These are phyloP conservation scores for Aplysia californica DNA, from an alignment of 1,140 invertebrate genomes.

Conservation along the genomic window DNA sequence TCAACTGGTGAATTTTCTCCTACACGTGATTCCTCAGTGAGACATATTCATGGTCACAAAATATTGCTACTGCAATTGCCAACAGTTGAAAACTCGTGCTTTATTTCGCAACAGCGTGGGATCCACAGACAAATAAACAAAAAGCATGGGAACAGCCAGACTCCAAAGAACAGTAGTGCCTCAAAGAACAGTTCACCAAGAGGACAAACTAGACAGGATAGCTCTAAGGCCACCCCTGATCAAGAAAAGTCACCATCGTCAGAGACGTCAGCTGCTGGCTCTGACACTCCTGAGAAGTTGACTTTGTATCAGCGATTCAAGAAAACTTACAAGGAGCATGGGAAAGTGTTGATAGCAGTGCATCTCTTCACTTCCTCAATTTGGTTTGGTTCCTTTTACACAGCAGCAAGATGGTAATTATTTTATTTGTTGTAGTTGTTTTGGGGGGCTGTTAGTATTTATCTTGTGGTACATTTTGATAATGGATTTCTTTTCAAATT, in stretches of 20 bases:
- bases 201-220: neutral
- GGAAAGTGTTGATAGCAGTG: slow-evolving; percentile 92
- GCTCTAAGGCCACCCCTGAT: neutral
- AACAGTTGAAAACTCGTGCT: too few species aligned
- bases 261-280: neutral
- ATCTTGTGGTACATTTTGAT: neutral
- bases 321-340: slow-evolving; percentile 92
- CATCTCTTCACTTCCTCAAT: slow-evolving; percentile 86
- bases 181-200: neutral
- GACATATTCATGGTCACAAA: too few species aligned
- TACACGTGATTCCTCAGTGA: too few species aligned
- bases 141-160: neutral
- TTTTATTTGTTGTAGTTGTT: slow-evolving; percentile 21
- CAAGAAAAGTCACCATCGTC: neutral
- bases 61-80: too few species aligned
- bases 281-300: slow-evolving; percentile 62
- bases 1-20: too few species aligned
- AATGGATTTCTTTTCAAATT: neutral
- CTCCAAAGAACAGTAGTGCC: neutral
- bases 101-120: too few species aligned
- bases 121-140: neutral
- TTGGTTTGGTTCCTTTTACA: slow-evolving; percentile 90
- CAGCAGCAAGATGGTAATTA: slow-evolving; percentile 84
- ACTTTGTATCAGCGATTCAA: slow-evolving; percentile 87
- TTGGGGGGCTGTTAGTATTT: neutral